Evolutionary conservation across 2,113 vertebrate genomes (phyloP), one percentile per base, ranked within the genome.

Genomic region (Coryphaenoides rupestris): DNA sequence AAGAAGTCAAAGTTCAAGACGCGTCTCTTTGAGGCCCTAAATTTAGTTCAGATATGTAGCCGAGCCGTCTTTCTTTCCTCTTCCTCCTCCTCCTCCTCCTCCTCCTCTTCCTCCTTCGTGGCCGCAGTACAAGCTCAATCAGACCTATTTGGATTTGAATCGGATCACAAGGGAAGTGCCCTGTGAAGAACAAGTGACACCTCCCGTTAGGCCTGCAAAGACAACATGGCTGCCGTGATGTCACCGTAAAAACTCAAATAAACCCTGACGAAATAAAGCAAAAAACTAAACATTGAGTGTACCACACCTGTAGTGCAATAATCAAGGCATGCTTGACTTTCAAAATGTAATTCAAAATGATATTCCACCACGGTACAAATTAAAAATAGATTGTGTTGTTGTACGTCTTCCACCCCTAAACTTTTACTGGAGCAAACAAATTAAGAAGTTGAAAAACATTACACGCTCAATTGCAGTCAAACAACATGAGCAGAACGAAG

Each of bases 1-100:
- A 81, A 72, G 76, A 84, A 78, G 78, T 81, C 74, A 84, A 84
- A 83, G 79, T 76, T 85, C 57, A 77, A 69, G 63, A 77, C 60
- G 57, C 75, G 78, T 59, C 77, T 63, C 52, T 33, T 19, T 63
- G 60, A n/a, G n/a, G n/a, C n/a, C n/a, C n/a, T n/a, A n/a, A n/a
- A n/a, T n/a, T n/a, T n/a, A n/a, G 71, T 65, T 77, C 58, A 83
- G 75, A 66, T 12, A 49, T 77, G 76, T 62, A 73, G 81, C 17
- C 67, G 55, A 75, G 74, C 59, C 26, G 70, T 75, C 67, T 23
- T 69, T 73, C 67, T 75, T 62, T 53, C 47, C 68, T 72, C 15
- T 61, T 67, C 28, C n/a, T n/a, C 64, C 62, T 68, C 60, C 68
- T 28, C 66, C 68, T 76, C 65, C 60, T 19, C 62, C 67, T 65